A percentile compares a stretch with the other conserved stretches of the same genome.
These are phyloP conservation scores for Oreortyx pictus DNA, from an alignment of 2,797 vertebrate species.

Conservation along the genomic window DNA sequence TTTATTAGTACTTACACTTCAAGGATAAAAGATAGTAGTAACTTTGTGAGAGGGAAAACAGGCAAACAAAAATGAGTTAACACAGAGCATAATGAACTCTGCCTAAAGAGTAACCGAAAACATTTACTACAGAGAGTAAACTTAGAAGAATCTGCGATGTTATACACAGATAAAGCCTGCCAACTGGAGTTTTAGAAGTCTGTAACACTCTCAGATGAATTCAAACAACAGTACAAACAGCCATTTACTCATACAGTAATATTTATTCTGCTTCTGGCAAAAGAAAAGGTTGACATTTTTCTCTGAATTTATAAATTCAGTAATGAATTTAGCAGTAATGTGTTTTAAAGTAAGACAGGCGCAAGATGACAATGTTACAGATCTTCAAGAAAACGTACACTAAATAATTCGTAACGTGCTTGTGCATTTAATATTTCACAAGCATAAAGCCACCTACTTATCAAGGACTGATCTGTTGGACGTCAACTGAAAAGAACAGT, in stretches of 20 bases:
- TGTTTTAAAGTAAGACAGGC: neutral
- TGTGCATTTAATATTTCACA: neutral
- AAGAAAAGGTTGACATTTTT: neutral
- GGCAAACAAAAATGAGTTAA: neutral
- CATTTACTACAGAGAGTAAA: neutral
- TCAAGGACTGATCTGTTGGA: neutral
- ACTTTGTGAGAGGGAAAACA: neutral
- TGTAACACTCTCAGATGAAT: neutral
- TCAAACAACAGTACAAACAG: neutral
- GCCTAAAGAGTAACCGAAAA: conserved; percentile 15
- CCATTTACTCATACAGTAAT: neutral
- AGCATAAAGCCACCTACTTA: neutral
- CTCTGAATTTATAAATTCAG: neutral
- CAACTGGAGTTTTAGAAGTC: neutral
- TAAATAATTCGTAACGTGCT: neutral
- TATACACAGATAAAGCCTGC: neutral
- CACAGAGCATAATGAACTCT: neutral
- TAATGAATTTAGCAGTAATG: neutral
- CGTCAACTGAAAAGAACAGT: fast-evolving
- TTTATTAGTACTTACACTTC: neutral
- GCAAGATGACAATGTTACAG: neutral
- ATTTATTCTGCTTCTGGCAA: neutral
- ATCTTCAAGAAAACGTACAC: neutral
- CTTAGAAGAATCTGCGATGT: neutral
- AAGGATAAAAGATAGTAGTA: conserved; percentile 14